Percentiles rank a stretch among this genome's conserved stretches.
phyloP scores from a whole-genome alignment of 2,797 vertebrate genomes.

The Coreius guichenoti region DNA sequence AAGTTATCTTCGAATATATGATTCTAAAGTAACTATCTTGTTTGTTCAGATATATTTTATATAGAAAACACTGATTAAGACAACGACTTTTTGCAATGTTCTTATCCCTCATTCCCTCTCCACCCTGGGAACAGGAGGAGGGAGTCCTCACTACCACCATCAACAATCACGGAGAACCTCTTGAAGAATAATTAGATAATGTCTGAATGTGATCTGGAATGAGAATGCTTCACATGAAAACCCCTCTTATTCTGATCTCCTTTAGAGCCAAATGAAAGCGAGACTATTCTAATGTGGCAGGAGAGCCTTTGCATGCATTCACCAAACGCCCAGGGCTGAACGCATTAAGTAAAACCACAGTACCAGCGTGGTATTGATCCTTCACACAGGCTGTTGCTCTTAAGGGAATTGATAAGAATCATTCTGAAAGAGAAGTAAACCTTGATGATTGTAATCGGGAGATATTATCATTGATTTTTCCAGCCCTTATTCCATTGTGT shows the following conservation, averaged over 20 bases:
- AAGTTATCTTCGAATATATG: no score
- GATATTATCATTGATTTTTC: slow-evolving; percentile 64
- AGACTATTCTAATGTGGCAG: slow-evolving; percentile 28
- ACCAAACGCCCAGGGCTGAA: slow-evolving; percentile 43
- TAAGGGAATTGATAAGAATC: slow-evolving; percentile 63
- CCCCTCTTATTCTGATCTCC: slow-evolving; percentile 16
- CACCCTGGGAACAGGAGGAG: slow-evolving; percentile 23
- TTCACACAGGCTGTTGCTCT: slow-evolving; percentile 56
- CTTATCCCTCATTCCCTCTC: neutral
- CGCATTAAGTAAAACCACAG: slow-evolving; percentile 55
- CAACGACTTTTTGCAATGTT: neutral
- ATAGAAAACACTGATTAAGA: neutral
- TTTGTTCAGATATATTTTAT: neutral
- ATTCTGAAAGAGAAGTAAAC: slow-evolving; percentile 62
- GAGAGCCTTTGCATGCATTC: slow-evolving; percentile 33
- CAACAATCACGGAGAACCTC: slow-evolving; percentile 33
- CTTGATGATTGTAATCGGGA: slow-evolving; percentile 66
- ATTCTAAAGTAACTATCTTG: neutral
- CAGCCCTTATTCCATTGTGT: slow-evolving; percentile 47
- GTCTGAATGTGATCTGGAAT: slow-evolving; percentile 41
- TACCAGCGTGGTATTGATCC: slow-evolving; percentile 58
- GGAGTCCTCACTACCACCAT: slow-evolving; percentile 33
- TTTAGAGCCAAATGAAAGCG: slow-evolving; percentile 38
- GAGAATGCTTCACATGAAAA: slow-evolving; percentile 35
- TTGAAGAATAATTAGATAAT: slow-evolving; percentile 39